Percentiles rank a stretch among this genome's conserved stretches.
These are phyloP conservation scores for Chromoteleia sp. DNA, from an alignment of 2,888 invertebrate genomes.

Conservation along the genomic window DNA sequence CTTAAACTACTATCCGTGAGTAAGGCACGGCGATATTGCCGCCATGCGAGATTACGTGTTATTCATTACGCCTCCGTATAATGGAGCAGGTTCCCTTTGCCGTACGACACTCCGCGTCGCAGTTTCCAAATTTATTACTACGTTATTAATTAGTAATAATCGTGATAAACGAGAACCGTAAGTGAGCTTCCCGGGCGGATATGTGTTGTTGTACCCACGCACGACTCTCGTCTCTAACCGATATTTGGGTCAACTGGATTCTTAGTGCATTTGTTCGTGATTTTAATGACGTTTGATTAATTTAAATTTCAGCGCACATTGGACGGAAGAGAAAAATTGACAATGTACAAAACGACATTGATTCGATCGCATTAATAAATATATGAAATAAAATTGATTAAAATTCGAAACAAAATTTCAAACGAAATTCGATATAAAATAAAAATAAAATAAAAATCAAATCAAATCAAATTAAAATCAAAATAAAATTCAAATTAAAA, in stretches of 20 bases:
- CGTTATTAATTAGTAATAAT: slow-evolving; percentile 63
- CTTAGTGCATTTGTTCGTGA: slow-evolving; percentile 22
- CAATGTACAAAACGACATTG: no score
- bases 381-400: no score
- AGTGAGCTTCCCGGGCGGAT: slow-evolving; percentile 17
- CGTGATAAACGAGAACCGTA: slow-evolving; percentile 46
- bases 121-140: slow-evolving; percentile 58
- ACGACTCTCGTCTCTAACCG: slow-evolving; percentile 23
- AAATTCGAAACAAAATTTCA: no score
- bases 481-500: no score
- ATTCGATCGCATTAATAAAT: no score
- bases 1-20: slow-evolving; percentile 54
- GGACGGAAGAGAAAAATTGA: no score
- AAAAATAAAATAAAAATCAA: no score
- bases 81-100: slow-evolving; percentile 38
- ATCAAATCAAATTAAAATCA: no score
- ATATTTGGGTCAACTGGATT: slow-evolving; percentile 47
- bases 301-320: slow-evolving; percentile 2
- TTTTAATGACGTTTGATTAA: slow-evolving; percentile 36
- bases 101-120: slow-evolving; percentile 43
- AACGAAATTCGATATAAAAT: no score
- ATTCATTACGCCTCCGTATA: slow-evolving; percentile 51
- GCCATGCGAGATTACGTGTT: slow-evolving; percentile 59
- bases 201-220: slow-evolving; percentile 40
- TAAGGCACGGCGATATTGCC: slow-evolving; percentile 37